phyloP scores from a whole-genome alignment of 2,888 invertebrate genomes.

The Craniophora ligustri region DNA sequence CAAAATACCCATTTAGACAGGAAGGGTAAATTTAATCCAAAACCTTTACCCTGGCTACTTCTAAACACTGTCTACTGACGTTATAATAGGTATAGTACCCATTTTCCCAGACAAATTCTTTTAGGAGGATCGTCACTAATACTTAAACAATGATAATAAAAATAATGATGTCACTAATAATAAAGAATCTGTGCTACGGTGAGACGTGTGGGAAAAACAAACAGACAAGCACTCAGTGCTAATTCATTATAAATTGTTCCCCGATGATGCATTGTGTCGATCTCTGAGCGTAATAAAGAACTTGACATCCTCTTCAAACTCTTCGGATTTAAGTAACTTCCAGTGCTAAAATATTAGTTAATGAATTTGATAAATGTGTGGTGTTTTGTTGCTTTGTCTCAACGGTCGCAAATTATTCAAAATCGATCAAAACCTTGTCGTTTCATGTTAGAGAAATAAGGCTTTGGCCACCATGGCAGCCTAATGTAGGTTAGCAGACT shows the following conservation, averaged over 20 bases:
- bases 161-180: slow-evolving; percentile 25
- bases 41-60: not conserved
- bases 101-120: not conserved
- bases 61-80: too few relatives aligned
- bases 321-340: too few relatives aligned
- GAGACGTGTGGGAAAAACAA: slow-evolving; percentile 66
- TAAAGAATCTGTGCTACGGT: slow-evolving; percentile 19
- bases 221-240: slow-evolving; percentile 59
- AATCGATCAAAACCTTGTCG: too few relatives aligned
- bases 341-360: too few relatives aligned
- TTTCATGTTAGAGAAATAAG: too few relatives aligned
- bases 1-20: too few relatives aligned
- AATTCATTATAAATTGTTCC: slow-evolving; percentile 68
- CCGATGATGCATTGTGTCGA: slow-evolving; percentile 41
- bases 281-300: not conserved
- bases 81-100: too few relatives aligned
- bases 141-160: not conserved
- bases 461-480: too few relatives aligned
- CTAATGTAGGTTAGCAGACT: too few relatives aligned
- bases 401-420: too few relatives aligned
- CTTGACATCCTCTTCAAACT: slow-evolving; percentile 1
- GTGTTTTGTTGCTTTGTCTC: too few relatives aligned
- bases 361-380: not conserved
- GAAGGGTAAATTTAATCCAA: too few relatives aligned
- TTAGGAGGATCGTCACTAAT: not conserved